Conservation (phyloP, 2,888 invertebrate species). For the Listrodromus nycthemerus region DNA sequence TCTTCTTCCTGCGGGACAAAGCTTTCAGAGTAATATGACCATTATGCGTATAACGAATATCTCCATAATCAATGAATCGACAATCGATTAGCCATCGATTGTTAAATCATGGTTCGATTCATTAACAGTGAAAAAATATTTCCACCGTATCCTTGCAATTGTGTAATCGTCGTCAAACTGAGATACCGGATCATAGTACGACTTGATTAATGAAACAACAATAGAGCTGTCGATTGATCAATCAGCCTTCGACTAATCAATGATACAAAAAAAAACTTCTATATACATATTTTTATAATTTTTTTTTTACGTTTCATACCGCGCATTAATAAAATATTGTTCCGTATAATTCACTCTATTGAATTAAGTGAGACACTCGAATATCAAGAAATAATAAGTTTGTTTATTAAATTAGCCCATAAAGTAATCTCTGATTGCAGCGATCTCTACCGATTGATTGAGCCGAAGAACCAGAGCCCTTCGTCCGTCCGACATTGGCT, state of each 20-base stretch:
- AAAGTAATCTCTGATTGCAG: neutral
- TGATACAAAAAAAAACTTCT: neutral
- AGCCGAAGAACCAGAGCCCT: slow-evolving; percentile 94
- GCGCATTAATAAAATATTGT: neutral
- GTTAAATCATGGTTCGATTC: too few relatives aligned
- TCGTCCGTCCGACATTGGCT: slow-evolving; percentile 96
- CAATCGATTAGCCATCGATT: too few relatives aligned
- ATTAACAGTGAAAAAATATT: neutral
- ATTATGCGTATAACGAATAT: neutral
- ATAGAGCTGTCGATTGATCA: too few relatives aligned
- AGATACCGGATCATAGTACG: too few relatives aligned
- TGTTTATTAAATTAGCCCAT: neutral
- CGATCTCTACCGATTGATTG: slow-evolving; percentile 91
- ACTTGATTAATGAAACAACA: too few relatives aligned
- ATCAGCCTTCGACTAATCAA: neutral
- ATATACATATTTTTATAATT: too few relatives aligned
- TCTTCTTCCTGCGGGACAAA: slow-evolving; percentile 91
- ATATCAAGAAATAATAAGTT: neutral
- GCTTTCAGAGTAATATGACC: neutral
- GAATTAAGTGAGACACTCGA: neutral
- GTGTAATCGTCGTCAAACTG: too few relatives aligned
- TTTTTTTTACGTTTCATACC: neutral
- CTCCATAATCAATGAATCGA: too few relatives aligned
- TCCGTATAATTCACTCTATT: neutral
- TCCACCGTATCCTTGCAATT: too few relatives aligned